phyloP scores from a whole-genome alignment of 2,888 invertebrate species.

The Dysmachus trigonus region DNA sequence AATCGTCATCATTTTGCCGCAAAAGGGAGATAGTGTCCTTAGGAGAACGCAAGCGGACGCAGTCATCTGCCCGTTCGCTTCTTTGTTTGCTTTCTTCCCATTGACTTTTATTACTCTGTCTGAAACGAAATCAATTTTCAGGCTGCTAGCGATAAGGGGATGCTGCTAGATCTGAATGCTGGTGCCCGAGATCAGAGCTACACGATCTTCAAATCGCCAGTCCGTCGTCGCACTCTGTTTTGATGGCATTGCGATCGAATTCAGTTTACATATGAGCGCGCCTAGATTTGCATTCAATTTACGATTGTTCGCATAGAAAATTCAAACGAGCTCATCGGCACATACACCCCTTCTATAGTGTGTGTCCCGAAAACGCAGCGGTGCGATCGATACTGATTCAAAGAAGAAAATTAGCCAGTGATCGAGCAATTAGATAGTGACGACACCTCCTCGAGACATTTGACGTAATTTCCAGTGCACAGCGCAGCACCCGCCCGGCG shows the following conservation, averaged over 20 bases:
- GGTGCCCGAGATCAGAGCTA: not conserved
- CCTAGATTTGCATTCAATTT: constrained; percentile 47
- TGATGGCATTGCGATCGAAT: constrained; percentile 36
- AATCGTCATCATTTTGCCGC: constrained; percentile 11
- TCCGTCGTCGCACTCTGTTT: constrained; percentile 17
- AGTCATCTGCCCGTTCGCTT: not conserved
- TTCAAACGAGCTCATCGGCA: constrained; percentile 31
- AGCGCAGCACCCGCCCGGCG: not conserved
- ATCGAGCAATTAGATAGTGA: not conserved
- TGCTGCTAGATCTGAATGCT: not conserved
- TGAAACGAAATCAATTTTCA: constrained; percentile 28
- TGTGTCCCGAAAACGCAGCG: not conserved
- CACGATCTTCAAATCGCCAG: constrained; percentile 20
- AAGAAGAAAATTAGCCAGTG: not conserved
- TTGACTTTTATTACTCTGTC: constrained; percentile 33
- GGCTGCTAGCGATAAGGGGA: constrained; percentile 6
- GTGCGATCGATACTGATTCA: not conserved
- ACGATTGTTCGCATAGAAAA: not conserved
- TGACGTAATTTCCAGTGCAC: constrained; percentile 27
- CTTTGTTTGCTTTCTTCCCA: not conserved
- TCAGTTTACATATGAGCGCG: constrained; percentile 45
- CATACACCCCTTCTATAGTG: not conserved
- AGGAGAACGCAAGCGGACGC: not conserved
- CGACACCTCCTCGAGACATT: not conserved
- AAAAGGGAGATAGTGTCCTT: constrained; percentile 26